These are phyloP conservation scores for Pseudochirops corinnae DNA, from an alignment of 2,797 vertebrate genomes.

Conservation along the genomic window DNA sequence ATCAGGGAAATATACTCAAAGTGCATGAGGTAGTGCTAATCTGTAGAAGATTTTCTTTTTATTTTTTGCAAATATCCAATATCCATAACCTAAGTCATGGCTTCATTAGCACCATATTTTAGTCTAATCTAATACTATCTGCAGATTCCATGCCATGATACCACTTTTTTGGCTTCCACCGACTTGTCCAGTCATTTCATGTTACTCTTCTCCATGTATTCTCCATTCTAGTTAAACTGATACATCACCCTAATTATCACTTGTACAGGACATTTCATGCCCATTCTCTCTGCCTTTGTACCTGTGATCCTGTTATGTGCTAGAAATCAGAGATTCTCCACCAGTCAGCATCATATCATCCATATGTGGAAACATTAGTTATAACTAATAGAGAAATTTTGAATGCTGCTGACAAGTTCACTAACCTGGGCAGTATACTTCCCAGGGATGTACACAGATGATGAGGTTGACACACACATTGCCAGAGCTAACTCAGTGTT, in stretches of 20 bases:
- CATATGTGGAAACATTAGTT: neutral
- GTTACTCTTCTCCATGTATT: neutral
- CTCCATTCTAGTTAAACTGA: neutral
- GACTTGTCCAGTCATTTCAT: neutral
- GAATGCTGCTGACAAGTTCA: neutral
- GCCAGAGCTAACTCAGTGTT: neutral
- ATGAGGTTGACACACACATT: neutral
- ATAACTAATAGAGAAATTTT: neutral
- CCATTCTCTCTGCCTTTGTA: neutral
- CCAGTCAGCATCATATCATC: neutral
- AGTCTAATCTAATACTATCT: neutral
- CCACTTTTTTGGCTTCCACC: neutral
- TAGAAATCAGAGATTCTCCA: neutral
- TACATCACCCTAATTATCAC: neutral
- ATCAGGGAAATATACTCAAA: neutral
- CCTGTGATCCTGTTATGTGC: neutral
- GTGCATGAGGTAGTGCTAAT: neutral
- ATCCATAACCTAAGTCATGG: neutral
- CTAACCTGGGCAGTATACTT: neutral
- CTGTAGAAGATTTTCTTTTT: neutral
- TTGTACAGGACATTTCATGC: neutral
- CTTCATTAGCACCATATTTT: neutral
- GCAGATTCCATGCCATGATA: neutral
- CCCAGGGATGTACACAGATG: neutral
- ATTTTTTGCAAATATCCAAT: neutral